A percentile compares a stretch with the other conserved stretches of the same genome.
phyloP scores from a whole-genome alignment of 1,140 invertebrate genomes.

The Lasioglossum albipes region DNA sequence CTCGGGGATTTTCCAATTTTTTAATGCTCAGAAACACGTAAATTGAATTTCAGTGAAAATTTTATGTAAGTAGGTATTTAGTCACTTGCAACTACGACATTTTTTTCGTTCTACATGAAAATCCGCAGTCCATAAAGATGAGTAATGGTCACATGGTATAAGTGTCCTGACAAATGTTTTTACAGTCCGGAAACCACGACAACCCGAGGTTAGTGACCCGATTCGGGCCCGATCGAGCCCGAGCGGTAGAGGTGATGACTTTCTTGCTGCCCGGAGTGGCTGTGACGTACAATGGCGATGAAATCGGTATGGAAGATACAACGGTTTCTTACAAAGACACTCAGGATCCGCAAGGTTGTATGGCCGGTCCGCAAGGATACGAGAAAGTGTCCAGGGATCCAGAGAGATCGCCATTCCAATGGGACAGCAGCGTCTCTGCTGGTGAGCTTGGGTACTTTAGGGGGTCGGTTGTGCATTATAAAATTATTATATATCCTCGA shows the following conservation, averaged over 20 bases:
- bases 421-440: constrained; percentile 83
- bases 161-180: background rate
- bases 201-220: constrained; percentile 81
- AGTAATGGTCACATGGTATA: too few species aligned
- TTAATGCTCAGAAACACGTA: too few species aligned
- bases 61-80: too few species aligned
- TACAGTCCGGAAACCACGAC: constrained; percentile 85
- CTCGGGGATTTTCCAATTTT: too few species aligned
- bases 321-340: constrained; percentile 73
- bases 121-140: too few species aligned
- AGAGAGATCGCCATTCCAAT: constrained; percentile 86
- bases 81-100: too few species aligned
- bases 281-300: constrained; percentile 88
- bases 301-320: constrained; percentile 83
- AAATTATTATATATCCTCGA: too few species aligned
- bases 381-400: constrained; percentile 80
- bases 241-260: constrained; percentile 85
- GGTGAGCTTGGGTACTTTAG: constrained; percentile 70
- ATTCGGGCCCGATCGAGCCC: constrained; percentile 82
- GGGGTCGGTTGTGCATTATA: too few species aligned
- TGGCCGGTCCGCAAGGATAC: constrained; percentile 70
- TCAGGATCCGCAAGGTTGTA: constrained; percentile 67
- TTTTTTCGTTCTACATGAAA: too few species aligned
- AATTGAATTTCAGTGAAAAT: too few species aligned
- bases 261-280: constrained; percentile 86